These are phyloP conservation scores for Antidorcas marsupialis DNA, from an alignment of 2,113 vertebrate species.

Conservation along the genomic window DNA sequence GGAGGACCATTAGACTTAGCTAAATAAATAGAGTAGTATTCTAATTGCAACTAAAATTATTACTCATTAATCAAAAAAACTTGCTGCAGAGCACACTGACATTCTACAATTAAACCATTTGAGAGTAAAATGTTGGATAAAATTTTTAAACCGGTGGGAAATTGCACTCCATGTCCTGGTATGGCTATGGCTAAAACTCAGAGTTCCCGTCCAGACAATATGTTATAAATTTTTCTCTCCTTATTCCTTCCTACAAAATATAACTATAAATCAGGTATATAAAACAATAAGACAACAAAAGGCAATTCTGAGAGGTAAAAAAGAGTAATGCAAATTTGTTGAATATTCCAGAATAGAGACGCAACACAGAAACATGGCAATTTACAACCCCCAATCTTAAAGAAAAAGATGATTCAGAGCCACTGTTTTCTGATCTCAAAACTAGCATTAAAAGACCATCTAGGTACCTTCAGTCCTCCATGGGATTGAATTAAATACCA, in stretches of 20 bases:
- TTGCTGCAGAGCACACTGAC: not conserved
- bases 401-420: not conserved
- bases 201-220: not conserved
- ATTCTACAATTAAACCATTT: not conserved
- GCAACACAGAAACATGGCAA: fast-evolving
- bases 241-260: not conserved
- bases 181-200: not conserved
- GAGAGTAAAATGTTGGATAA: conserved; percentile 16
- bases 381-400: not conserved
- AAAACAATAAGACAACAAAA: not conserved
- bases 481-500: not conserved
- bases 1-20: conserved; percentile 37
- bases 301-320: not conserved
- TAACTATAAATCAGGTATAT: not conserved
- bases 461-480: not conserved
- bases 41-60: conserved; percentile 21
- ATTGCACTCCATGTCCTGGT: not conserved
- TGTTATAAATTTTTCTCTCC: not conserved
- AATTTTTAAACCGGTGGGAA: conserved; percentile 26
- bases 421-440: not conserved
- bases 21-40: conserved; percentile 57
- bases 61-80: conserved; percentile 62
- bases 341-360: not conserved
- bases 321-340: not conserved
- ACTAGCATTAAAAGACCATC: not conserved